A percentile compares a stretch with the other conserved stretches of the same genome.
These are phyloP conservation scores for Calameuta idolon DNA, from an alignment of 2,888 invertebrate genomes.

Conservation along the genomic window DNA sequence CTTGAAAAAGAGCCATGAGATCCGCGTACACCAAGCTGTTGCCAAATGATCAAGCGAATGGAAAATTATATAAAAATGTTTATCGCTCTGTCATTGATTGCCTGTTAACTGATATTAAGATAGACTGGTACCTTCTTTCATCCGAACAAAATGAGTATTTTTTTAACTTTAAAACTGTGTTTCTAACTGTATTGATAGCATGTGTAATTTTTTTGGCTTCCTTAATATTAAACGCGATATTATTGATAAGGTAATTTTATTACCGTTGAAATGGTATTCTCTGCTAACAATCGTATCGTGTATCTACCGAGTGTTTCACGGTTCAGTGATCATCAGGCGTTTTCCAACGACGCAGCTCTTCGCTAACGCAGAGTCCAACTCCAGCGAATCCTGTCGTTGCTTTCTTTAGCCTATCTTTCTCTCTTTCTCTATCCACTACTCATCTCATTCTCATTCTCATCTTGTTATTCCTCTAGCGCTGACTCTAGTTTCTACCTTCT, in stretches of 20 bases:
- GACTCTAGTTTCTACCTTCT: background rate
- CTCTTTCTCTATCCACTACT: background rate
- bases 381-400: background rate
- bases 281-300: constrained; percentile 40
- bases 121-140: background rate
- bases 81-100: background rate
- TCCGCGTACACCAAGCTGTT: background rate
- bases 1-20: background rate
- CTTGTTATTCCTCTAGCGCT: background rate
- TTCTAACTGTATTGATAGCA: background rate
- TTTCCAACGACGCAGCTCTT: background rate
- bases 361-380: background rate
- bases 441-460: background rate
- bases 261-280: constrained; percentile 33
- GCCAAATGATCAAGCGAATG: background rate
- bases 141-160: background rate
- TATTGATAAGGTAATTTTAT: background rate
- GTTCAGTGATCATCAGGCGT: constrained; percentile 43
- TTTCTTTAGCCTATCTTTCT: background rate
- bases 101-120: background rate
- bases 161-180: background rate
- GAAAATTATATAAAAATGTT: background rate
- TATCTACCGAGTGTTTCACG: constrained; percentile 44
- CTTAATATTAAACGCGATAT: background rate
- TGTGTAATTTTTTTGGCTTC: background rate